Conservation (phyloP, 2,888 invertebrate species). For the Aphrophora alni region DNA sequence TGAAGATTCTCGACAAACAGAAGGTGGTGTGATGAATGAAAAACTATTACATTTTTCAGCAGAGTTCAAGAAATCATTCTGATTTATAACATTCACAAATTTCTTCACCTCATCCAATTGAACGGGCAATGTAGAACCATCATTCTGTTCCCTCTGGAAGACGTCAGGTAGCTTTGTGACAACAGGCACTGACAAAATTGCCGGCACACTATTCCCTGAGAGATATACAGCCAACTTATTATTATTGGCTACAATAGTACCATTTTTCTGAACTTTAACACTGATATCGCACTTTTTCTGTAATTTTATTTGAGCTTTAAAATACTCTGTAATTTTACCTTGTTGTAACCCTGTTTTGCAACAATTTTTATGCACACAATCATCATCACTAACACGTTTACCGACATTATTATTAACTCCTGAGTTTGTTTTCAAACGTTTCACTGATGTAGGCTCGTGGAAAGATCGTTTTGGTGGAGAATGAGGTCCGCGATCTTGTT, state of each 20-base stretch:
- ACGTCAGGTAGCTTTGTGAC: constrained; percentile 30
- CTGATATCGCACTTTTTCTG: constrained; percentile 23
- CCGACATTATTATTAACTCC: neutral
- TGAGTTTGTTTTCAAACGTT: neutral
- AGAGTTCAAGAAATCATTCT: neutral
- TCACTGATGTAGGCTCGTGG: neutral
- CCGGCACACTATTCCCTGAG: constrained; percentile 33
- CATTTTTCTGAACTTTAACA: constrained; percentile 1
- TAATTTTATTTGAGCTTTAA: constrained; percentile 79
- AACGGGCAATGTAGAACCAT: neutral
- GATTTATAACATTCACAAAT: neutral
- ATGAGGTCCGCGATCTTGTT: constrained; percentile 11
- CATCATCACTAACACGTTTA: neutral
- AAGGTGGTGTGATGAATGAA: neutral
- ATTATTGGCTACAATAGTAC: neutral
- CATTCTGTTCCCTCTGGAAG: constrained; percentile 26
- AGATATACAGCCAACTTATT: constrained; percentile 28
- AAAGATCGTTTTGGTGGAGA: constrained; percentile 14
- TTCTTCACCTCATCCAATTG: neutral
- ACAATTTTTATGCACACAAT: constrained; percentile 16
- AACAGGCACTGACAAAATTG: constrained; percentile 25
- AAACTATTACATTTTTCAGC: neutral
- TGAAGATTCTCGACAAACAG: neutral
- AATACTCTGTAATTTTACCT: constrained; percentile 85
- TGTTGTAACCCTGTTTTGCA: constrained; percentile 58